phyloP scores from a whole-genome alignment of 2,797 vertebrate genomes.

The Tinamus major region DNA sequence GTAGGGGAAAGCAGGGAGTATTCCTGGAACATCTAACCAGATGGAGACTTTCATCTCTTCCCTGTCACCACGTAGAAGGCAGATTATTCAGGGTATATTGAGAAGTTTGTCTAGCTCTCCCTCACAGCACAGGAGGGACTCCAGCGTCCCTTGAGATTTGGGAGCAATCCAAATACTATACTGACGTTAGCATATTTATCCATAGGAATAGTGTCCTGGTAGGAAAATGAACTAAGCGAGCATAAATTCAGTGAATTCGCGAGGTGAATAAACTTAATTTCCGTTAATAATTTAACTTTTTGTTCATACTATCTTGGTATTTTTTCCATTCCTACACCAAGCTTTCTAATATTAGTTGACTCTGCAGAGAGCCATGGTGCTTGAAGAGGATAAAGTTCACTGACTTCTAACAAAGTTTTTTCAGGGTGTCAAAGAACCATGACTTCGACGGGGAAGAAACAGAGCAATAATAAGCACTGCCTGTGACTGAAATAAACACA shows the following conservation, averaged over 20 bases:
- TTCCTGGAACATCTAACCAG: not conserved
- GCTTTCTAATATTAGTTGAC: not conserved
- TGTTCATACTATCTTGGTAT: not conserved
- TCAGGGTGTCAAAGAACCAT: not conserved
- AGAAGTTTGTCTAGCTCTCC: not conserved
- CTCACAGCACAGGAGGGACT: fast-evolving
- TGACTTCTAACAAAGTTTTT: not conserved
- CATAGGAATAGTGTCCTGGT: not conserved
- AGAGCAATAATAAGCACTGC: not conserved
- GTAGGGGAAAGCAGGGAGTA: not conserved
- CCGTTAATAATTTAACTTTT: not conserved
- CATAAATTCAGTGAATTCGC: not conserved
- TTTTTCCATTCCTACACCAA: not conserved
- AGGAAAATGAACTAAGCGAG: not conserved
- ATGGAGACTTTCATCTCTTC: not conserved
- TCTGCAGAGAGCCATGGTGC: not conserved
- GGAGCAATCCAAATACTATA: not conserved
- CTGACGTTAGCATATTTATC: not conserved
- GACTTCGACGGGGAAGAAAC: not conserved
- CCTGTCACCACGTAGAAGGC: not conserved
- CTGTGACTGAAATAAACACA: not conserved
- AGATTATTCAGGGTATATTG: not conserved
- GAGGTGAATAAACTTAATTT: not conserved
- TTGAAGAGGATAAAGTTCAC: not conserved
- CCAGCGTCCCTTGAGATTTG: not conserved